Evolutionary conservation across 2,888 invertebrate genomes (phyloP).

Genomic region (Helicoverpa assulta): DNA sequence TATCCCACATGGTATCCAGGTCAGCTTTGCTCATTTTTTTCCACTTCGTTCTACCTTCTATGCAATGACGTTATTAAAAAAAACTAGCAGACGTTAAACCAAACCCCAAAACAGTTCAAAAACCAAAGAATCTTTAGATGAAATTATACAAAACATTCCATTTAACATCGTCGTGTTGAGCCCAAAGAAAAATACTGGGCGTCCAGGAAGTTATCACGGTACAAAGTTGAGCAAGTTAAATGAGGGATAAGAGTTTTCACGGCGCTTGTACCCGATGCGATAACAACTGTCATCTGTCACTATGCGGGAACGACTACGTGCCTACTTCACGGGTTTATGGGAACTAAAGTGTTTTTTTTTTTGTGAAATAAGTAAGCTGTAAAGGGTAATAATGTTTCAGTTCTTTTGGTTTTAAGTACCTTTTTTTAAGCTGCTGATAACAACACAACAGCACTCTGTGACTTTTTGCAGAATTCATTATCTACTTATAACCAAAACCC

Average conservation of each 20-base stretch:
- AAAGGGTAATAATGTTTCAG: no score
- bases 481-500: no score
- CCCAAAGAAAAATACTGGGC: conserved; percentile 48
- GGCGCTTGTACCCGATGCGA: conserved; percentile 16
- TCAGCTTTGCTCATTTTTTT: no score
- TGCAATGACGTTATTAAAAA: no score
- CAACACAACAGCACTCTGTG: no score
- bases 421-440: no score
- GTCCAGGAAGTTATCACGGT: conserved; percentile 31
- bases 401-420: no score
- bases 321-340: not conserved
- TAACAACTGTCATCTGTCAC: conserved; percentile 45
- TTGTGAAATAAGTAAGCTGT: no score
- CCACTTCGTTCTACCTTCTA: no score
- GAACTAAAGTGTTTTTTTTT: not conserved
- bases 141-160: conserved; percentile 19
- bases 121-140: conserved; percentile 22
- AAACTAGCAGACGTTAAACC: no score
- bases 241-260: conserved; percentile 46
- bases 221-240: conserved; percentile 49
- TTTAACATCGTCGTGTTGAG: conserved; percentile 18
- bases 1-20: no score
- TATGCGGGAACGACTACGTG: conserved; percentile 12
- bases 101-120: conserved; percentile 1
- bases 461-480: no score